Evolutionary conservation across 2,113 vertebrate species (phyloP).

Genomic region (cat (Felis catus)): DNA sequence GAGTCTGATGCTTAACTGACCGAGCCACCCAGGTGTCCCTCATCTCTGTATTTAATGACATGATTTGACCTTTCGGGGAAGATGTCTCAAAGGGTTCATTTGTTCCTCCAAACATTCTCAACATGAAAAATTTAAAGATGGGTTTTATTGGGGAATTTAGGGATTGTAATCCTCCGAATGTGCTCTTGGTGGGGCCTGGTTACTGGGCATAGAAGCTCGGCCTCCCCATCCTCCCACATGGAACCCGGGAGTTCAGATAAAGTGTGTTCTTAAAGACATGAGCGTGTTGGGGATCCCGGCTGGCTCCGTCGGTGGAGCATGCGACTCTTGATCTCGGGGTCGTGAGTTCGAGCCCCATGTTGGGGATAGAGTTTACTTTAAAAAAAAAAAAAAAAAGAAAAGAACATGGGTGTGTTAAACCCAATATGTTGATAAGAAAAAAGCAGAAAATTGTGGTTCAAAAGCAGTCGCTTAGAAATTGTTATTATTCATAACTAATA

Average conservation of each 20-base stretch:
- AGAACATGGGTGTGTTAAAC: not conserved
- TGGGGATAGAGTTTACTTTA: not conserved
- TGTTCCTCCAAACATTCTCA: not conserved
- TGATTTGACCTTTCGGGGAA: accelerated
- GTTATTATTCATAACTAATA: not conserved
- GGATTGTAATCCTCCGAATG: not conserved
- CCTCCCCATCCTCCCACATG: not conserved
- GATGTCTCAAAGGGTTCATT: not conserved
- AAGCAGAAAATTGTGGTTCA: not conserved
- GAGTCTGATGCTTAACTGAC: not conserved
- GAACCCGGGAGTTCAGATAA: not conserved
- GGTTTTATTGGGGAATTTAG: not conserved
- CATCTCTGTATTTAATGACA: not conserved
- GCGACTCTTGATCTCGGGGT: not conserved
- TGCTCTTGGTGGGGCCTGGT: not conserved
- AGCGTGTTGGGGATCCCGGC: not conserved
- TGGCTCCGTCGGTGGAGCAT: not conserved
- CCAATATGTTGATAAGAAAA: not conserved
- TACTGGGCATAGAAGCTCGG: too few relatives aligned
- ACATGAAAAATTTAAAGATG: not conserved
- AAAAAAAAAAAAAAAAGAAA: not conserved
- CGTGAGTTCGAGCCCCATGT: not conserved
- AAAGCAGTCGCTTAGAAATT: not conserved
- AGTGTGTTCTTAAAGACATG: not conserved
- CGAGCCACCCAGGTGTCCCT: not conserved